Evolutionary conservation across 2,113 vertebrate genomes (phyloP).

Genomic region (Choloepus hoffmanni): DNA sequence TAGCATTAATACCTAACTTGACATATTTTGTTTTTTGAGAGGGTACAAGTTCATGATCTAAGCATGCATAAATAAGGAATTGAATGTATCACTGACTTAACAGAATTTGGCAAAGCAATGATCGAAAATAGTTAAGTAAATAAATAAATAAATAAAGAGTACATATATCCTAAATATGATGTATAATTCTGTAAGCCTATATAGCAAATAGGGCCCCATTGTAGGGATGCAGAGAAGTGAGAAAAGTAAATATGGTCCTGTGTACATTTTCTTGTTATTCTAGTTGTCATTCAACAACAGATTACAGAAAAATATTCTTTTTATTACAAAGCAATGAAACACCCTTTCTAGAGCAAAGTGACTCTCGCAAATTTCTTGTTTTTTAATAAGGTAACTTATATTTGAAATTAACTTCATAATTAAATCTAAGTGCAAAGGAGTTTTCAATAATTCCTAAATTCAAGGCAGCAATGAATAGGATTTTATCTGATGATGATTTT

Average conservation of each 20-base stretch:
- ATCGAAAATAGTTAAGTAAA: conserved; percentile 73
- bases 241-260: conserved; percentile 25
- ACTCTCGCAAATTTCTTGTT: conserved; percentile 50
- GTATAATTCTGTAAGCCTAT: conserved; percentile 41
- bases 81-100: conserved; percentile 36
- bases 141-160: conserved; percentile 57
- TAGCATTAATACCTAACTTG: conserved; percentile 51
- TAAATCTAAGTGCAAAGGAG: conserved; percentile 70
- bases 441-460: conserved; percentile 67
- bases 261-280: conserved; percentile 68
- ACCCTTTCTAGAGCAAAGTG: conserved; percentile 46
- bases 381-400: conserved; percentile 66
- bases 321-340: conserved; percentile 50
- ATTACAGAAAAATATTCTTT: conserved; percentile 53
- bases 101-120: conserved; percentile 71
- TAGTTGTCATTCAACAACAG: conserved; percentile 39
- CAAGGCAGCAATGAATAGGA: conserved; percentile 15
- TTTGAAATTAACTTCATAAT: conserved; percentile 60
- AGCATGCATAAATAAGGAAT: conserved; percentile 61
- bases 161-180: conserved; percentile 37
- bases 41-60: conserved; percentile 46
- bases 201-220: neutral
- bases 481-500: conserved; percentile 50
- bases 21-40: conserved; percentile 34
- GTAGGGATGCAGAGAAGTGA: neutral